Percentiles rank a stretch among this genome's conserved stretches.
Conservation (phyloP, 2,888 invertebrate genomes). For the Hypena proboscidalis region DNA sequence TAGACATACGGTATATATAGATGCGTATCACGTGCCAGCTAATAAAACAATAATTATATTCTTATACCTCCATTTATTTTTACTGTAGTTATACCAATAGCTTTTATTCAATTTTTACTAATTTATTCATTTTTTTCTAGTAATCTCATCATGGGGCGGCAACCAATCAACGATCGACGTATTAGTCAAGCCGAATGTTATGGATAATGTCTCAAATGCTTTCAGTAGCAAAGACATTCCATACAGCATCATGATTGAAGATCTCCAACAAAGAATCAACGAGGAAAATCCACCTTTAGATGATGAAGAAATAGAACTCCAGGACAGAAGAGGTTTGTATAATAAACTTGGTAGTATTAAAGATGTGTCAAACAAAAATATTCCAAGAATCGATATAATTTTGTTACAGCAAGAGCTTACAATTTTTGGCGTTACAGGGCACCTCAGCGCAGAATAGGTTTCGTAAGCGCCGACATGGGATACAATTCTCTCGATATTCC, state of each 20-base stretch:
- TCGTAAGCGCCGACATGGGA: constrained; percentile 79
- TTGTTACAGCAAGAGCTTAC: constrained; percentile 85
- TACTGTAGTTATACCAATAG: too few relatives aligned
- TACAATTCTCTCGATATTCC: constrained; percentile 83
- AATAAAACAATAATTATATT: not conserved
- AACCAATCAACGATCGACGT: constrained; percentile 88
- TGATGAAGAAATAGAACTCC: constrained; percentile 88
- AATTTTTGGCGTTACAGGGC: constrained; percentile 86
- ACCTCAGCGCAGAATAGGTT: constrained; percentile 69
- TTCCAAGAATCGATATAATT: constrained; percentile 73
- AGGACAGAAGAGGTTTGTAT: constrained; percentile 88
- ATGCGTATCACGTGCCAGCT: too few relatives aligned
- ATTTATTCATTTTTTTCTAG: constrained; percentile 60
- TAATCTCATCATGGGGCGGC: constrained; percentile 88
- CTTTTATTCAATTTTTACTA: too few relatives aligned
- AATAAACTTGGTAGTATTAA: constrained; percentile 2
- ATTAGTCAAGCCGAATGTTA: constrained; percentile 88
- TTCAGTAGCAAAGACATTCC: constrained; percentile 87
- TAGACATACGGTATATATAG: too few relatives aligned
- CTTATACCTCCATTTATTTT: too few relatives aligned
- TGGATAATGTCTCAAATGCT: constrained; percentile 86
- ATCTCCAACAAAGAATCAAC: constrained; percentile 92
- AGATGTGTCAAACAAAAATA: constrained; percentile 47
- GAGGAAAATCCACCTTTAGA: constrained; percentile 91
- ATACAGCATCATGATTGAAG: constrained; percentile 90